Base-by-base conservation (phyloP, 2,888 invertebrate species). In the Aspidapion aeneum region DNA sequence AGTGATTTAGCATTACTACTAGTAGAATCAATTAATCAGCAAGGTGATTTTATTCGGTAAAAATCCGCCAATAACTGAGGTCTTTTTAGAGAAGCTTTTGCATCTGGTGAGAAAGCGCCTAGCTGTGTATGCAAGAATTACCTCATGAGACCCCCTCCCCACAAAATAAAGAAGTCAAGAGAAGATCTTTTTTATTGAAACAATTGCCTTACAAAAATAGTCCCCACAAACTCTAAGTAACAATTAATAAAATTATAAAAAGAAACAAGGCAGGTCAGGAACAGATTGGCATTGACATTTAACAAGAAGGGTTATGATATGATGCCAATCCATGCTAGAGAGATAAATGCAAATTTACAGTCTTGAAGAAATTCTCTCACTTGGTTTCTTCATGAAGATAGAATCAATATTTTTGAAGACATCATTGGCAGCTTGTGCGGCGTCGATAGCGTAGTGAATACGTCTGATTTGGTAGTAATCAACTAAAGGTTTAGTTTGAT, bases 401-500 rank as follows among this genome's bases (percentile, higher is more conserved):
- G 84, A 85, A 76, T 93, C 91, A 71, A 95, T 93, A 76, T 86
- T 86, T 70, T 85, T 87, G 80, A 94, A 96, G 0, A 96, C 96
- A 70, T 87, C 85, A 20, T 86, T 84, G 16, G 93, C 87, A 61
- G 90, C 82, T 74, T 87, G 87, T 0, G 94, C 84, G 16, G 96
- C 96, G 80, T 96, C 92, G 7, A 97, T 85, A 71, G 87, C 84
- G 74, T 89, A 86, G 77, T 95, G 96, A 56, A 96, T 83, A 21
- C 93, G 91, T 79, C 86, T 85, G 68, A 87, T 80, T 75, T 87
- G 86, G 80, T 98, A 98, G 78, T 96, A 98, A 73, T 93, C 90
- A 51, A 96, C 91, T 64, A 99, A 84, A 5, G 98, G 98, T 70
- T 87, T 86, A 5, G 98, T 98, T 82, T 95, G 93, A 58, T 85